Percentiles rank a stretch among this genome's conserved stretches.
Evolutionary conservation across 2,113 vertebrate genomes (phyloP).

Genomic region (Nothocercus julius): DNA sequence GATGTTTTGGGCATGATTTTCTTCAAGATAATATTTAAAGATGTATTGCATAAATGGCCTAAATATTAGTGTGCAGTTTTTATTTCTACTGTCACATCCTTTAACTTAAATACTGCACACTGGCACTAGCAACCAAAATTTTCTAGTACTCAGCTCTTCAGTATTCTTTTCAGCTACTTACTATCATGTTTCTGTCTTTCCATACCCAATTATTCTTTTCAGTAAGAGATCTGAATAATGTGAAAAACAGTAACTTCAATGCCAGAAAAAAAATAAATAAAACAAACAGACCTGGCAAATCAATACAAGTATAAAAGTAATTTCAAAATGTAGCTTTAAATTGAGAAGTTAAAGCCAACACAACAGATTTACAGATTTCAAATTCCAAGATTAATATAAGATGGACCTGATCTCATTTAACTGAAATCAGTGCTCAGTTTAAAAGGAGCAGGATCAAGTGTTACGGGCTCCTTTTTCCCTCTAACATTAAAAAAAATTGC

Average conservation of each 20-base stretch:
- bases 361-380: slow-evolving; percentile 3
- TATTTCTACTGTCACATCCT: not conserved
- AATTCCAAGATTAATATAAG: slow-evolving; percentile 17
- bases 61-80: not conserved
- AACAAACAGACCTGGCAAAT: slow-evolving; percentile 33
- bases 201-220: not conserved
- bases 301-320: slow-evolving; percentile 26
- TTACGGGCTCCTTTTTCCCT: not conserved
- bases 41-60: not conserved
- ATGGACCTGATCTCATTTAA: not conserved
- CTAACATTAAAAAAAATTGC: not conserved
- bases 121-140: not conserved
- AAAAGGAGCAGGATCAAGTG: not conserved
- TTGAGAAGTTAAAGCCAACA: slow-evolving; percentile 10
- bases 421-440: not conserved
- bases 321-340: slow-evolving; percentile 11
- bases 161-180: not conserved
- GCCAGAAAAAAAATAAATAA: not conserved
- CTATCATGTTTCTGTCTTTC: slow-evolving; percentile 1
- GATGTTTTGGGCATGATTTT: not conserved
- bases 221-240: slow-evolving; percentile 3
- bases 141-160: not conserved
- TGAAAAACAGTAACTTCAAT: slow-evolving; percentile 29
- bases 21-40: not conserved
- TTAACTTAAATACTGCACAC: not conserved